These are phyloP conservation scores for Galaxea fascicularis DNA, from an alignment of 92 coral and sea anemone species.

Conservation along the genomic window DNA sequence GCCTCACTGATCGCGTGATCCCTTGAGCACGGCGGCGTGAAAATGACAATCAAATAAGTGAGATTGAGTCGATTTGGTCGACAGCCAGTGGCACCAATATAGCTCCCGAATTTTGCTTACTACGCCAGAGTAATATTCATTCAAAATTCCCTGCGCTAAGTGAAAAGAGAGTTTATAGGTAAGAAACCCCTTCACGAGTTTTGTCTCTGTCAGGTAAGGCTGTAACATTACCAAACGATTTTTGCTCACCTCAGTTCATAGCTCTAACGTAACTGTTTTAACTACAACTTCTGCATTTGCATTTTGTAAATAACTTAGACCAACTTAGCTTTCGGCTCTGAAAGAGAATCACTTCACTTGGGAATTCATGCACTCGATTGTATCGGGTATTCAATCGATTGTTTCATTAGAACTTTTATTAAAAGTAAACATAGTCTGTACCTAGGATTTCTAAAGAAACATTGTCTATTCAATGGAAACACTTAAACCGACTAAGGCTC, in stretches of 20 bases:
- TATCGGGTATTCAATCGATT: not conserved
- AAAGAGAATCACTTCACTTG: not conserved
- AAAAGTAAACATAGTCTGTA: slow-evolving; percentile 18
- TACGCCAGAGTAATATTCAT: not conserved
- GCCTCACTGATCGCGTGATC: slow-evolving; percentile 24
- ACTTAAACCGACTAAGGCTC: no score
- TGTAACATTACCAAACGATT: not conserved
- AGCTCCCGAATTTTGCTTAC: not conserved
- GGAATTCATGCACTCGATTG: not conserved
- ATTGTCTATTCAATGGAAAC: not conserved
- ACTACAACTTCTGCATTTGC: not conserved
- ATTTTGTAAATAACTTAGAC: not conserved
- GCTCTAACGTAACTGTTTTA: not conserved
- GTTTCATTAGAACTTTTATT: slow-evolving; percentile 5
- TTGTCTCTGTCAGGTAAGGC: not conserved
- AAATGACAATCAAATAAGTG: not conserved
- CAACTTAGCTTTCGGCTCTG: not conserved
- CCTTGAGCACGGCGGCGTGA: slow-evolving; percentile 13
- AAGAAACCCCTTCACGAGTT: not conserved
- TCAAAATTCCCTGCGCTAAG: slow-evolving; percentile 16
- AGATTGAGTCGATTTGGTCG: slow-evolving; percentile 5
- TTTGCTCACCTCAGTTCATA: not conserved
- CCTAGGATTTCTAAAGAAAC: slow-evolving; percentile 12
- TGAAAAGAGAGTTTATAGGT: not conserved
- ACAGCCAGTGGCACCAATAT: not conserved